Evolutionary conservation across 2,888 invertebrate genomes (phyloP), one percentile per base, ranked within the genome.

Genomic region (Melanostoma mellinum): DNA sequence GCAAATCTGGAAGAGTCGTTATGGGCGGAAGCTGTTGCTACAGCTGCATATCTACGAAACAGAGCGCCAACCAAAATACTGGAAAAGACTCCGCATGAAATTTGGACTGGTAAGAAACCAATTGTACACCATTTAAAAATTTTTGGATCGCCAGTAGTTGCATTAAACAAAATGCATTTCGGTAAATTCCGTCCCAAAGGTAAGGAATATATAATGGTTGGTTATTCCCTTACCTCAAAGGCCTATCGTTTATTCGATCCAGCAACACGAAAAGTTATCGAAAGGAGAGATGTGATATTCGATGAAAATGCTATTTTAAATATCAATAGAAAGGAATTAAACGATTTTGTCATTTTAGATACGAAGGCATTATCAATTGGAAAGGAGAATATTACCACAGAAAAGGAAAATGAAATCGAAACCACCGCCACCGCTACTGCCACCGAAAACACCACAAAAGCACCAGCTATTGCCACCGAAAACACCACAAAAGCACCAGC

Each of bases 1-100:
- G 60, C 84, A 38, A 72, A 69, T 5, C 44, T 88, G 2, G 86
- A 33, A 87, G 89, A 74, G 44, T 42, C 74, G 20, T 63, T 86
- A 35, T 86, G 87, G 56, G 86, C 58, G 20, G 80, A 80, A 5
- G 82, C 76, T 38, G 48, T 67, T 2, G 65, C 58, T 0, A 81
- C 78, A 55, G 61, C 44, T 2, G 52, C 42, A n/a, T 81, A 77
- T 65, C 55, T 77, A 52, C 56, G 73, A n/a, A 74, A 67, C 35
- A 55, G 74, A 32, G 35, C 35, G 33, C 67, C 61, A 6, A 72
- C 77, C 20, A 73, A 65, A 50, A 20, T 78, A n/a, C 6, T 35
- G 6, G 55, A 55, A 3, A 65, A 30, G n/a, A 85, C 85, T 36
- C 85, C 85, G n/a, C 38, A 65, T 10, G 72, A 78, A 69, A 33